Evolutionary conservation across 2,113 vertebrate species (phyloP), one percentile per base, ranked within the genome.

Genomic region (Atlantisia rogersi): DNA sequence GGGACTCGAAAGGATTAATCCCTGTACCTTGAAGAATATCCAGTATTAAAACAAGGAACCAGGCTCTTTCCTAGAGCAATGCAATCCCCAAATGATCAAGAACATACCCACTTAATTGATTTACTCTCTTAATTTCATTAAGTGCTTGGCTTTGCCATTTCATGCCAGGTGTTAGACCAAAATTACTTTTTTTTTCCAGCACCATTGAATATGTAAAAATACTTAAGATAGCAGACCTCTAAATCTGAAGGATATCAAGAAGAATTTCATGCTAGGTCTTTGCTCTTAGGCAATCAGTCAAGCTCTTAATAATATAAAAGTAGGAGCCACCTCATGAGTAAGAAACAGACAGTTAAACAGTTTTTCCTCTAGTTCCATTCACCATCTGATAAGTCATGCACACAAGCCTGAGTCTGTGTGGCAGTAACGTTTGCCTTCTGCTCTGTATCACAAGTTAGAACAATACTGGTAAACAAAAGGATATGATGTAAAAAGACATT

Each of bases 61-160:
- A 26, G 50, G 55, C 65, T 62, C 52, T 63, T 93, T 90, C 35
- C 31, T 82, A 59, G 19, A 77, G 56, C 40, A 65, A 9, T 83
- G 16, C 44, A 50, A 5, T 83, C 35, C 65, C 10, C 71, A 76
- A 17, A 58, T 46, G 20, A 53, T 69, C 42, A 65, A 50, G 65
- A 83, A 79, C 64, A 26, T 50, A 87, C 64, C 21, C 17, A n/a
- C 25, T 50, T 42, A 18, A 21, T 15, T 87, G 75, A 92, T 93
- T 91, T 88, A 69, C 79, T 60, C 48, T 92, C 94, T 71, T 82
- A 79, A 86, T 94, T 96, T 88, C 55, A 76, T 8, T 15, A 53
- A 70, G 32, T 74, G 50, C 48, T 70, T 63, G n/a, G 39, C 80
- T 90, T 76, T 82, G 44, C 46, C 69, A 44, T 93, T 79, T 82